Percentiles rank a stretch among this genome's conserved stretches.
Evolutionary conservation across 2,797 vertebrate species (phyloP).

Genomic region (Phyllotis vaccarum): DNA sequence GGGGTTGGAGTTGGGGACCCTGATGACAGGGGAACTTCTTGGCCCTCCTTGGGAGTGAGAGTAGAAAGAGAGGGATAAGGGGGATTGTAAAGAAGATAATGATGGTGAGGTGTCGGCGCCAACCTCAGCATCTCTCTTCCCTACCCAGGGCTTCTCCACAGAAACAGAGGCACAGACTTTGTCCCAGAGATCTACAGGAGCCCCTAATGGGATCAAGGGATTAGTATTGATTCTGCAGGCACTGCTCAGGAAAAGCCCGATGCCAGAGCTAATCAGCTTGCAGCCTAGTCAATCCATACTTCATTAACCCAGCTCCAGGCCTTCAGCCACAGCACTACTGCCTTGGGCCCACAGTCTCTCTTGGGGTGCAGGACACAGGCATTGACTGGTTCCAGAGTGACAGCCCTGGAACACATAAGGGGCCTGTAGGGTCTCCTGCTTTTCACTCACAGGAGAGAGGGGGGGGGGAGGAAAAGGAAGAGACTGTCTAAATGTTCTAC

Average conservation of each 20-base stretch:
- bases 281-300: slow-evolving; percentile 75
- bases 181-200: slow-evolving; percentile 67
- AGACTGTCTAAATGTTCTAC: not conserved
- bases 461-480: too few species aligned
- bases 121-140: not conserved
- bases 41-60: not conserved
- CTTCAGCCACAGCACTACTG: not conserved
- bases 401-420: not conserved
- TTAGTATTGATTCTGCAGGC: slow-evolving; percentile 79
- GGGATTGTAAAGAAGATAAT: not conserved
- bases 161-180: slow-evolving; percentile 20
- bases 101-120: not conserved
- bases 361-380: not conserved
- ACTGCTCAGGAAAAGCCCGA: slow-evolving; percentile 60
- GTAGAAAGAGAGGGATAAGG: not conserved
- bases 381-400: not conserved
- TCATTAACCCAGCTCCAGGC: slow-evolving; percentile 76
- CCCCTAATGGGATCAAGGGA: slow-evolving; percentile 82
- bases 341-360: not conserved
- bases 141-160: not conserved
- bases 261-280: slow-evolving; percentile 79
- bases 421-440: not conserved
- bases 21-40: not conserved
- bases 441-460: not conserved
- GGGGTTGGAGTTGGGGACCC: not conserved